Percentiles rank a stretch among this genome's conserved stretches.
Evolutionary conservation across 2,888 invertebrate species (phyloP).

Genomic region (Hypercompe scribonia): DNA sequence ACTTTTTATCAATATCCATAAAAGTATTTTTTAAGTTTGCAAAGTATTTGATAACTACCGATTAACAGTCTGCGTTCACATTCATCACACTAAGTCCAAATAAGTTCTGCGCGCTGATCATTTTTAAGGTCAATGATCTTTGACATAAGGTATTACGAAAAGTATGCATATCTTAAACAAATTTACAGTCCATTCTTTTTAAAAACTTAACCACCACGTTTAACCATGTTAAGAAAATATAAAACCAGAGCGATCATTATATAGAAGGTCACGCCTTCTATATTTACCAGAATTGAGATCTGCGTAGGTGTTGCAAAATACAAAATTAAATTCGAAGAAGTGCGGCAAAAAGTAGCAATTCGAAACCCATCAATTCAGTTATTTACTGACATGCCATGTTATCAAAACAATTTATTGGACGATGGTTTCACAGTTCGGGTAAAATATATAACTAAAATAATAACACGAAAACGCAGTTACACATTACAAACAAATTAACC

Average conservation of each 20-base stretch:
- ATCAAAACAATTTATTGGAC: constrained; percentile 48
- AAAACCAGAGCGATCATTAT: constrained; percentile 34
- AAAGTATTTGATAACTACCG: neutral
- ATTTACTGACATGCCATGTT: constrained; percentile 58
- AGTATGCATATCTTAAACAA: constrained; percentile 2
- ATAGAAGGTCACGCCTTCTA: constrained; percentile 62
- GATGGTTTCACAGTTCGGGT: constrained; percentile 25
- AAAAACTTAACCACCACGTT: neutral
- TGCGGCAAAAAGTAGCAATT: constrained; percentile 70
- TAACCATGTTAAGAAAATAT: constrained; percentile 22
- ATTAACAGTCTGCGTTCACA: neutral
- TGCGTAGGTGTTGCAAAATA: constrained; percentile 78
- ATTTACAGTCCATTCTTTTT: neutral
- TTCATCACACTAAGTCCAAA: constrained; percentile 48
- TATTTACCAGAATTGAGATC: constrained; percentile 67
- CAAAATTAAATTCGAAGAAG: constrained; percentile 80
- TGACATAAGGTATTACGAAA: constrained; percentile 42
- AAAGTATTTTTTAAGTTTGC: constrained; percentile 7
- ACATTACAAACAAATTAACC: constrained; percentile 14
- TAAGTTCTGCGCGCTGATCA: constrained; percentile 61
- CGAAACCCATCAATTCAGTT: constrained; percentile 70
- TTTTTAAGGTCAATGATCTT: constrained; percentile 66
- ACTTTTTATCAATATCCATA: constrained; percentile 6
- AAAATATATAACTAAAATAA: constrained; percentile 36
- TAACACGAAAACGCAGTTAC: constrained; percentile 28